phyloP scores from a whole-genome alignment of 2,888 invertebrate genomes.

The Parelbella ahira region DNA sequence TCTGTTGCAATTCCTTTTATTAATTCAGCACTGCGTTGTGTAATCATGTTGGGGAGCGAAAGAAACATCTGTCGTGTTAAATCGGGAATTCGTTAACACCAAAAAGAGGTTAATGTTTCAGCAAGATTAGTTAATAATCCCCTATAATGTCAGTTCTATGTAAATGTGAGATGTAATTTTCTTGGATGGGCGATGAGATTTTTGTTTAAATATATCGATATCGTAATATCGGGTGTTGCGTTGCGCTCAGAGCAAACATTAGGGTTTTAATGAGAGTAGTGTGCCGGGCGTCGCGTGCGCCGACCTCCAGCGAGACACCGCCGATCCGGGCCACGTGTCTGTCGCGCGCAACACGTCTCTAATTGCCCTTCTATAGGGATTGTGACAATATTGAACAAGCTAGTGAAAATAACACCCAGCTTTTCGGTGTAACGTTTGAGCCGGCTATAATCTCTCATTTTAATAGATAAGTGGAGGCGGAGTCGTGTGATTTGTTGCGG shows the following conservation, averaged over 20 bases:
- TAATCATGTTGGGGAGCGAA: constrained; percentile 41
- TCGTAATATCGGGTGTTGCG: constrained; percentile 41
- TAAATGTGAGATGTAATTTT: constrained; percentile 7
- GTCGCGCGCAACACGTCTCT: constrained; percentile 75
- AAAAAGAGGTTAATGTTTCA: constrained; percentile 21
- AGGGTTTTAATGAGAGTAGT: constrained; percentile 53
- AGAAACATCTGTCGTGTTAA: constrained; percentile 42
- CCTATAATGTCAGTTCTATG: constrained; percentile 12
- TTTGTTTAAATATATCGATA: constrained; percentile 51
- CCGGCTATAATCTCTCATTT: constrained; percentile 77
- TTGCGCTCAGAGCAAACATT: constrained; percentile 64
- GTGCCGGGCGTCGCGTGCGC: constrained; percentile 46
- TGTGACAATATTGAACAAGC: constrained; percentile 79
- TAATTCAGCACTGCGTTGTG: constrained; percentile 51
- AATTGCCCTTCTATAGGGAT: constrained; percentile 75
- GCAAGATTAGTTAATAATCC: constrained; percentile 19
- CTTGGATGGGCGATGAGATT: constrained; percentile 11
- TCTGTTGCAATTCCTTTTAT: constrained; percentile 67
- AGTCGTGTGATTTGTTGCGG: constrained; percentile 66
- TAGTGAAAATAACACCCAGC: constrained; percentile 76
- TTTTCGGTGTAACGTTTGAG: constrained; percentile 53
- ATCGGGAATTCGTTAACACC: constrained; percentile 22
- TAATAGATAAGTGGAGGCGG: constrained; percentile 78
- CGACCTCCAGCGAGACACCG: constrained; percentile 34
- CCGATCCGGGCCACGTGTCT: constrained; percentile 54